A percentile compares a stretch with the other conserved stretches of the same genome.
Evolutionary conservation across 2,888 invertebrate species (phyloP).

Genomic region (Diabrotica balteata): DNA sequence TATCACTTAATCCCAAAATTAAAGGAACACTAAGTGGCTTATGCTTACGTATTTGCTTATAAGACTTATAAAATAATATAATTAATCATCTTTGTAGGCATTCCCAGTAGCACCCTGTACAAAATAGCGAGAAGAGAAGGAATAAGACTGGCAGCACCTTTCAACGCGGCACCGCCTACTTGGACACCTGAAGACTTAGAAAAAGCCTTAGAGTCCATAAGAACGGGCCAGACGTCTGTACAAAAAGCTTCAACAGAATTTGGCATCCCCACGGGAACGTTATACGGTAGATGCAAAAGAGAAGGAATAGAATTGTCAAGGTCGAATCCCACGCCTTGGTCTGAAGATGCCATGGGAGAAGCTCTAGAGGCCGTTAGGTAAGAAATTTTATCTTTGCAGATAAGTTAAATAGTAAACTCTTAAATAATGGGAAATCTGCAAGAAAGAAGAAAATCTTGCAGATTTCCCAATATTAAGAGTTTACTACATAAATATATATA

Average conservation of each 20-base stretch:
- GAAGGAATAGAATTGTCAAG: slow-evolving; percentile 89
- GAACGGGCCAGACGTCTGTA: slow-evolving; percentile 81
- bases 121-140: slow-evolving; percentile 91
- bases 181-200: slow-evolving; percentile 87
- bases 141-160: slow-evolving; percentile 86
- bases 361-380: slow-evolving; percentile 88
- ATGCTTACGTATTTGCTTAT: too few relatives aligned
- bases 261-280: slow-evolving; percentile 87
- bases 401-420: too few relatives aligned
- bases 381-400: too few relatives aligned
- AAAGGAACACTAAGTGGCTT: too few relatives aligned
- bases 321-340: slow-evolving; percentile 92
- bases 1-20: too few relatives aligned
- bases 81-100: slow-evolving; percentile 63
- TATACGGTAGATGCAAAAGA: slow-evolving; percentile 87
- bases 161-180: slow-evolving; percentile 88
- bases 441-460: too few relatives aligned
- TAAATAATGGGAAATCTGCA: too few relatives aligned
- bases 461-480: too few relatives aligned
- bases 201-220: slow-evolving; percentile 81
- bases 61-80: not conserved
- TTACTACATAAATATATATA: too few relatives aligned
- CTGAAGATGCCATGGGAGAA: slow-evolving; percentile 92
- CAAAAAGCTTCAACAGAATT: slow-evolving; percentile 86
- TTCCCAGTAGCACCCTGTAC: slow-evolving; percentile 89